Evolutionary conservation across 2,797 vertebrate genomes (phyloP).

Genomic region (Acrocephalus scirpaceus): DNA sequence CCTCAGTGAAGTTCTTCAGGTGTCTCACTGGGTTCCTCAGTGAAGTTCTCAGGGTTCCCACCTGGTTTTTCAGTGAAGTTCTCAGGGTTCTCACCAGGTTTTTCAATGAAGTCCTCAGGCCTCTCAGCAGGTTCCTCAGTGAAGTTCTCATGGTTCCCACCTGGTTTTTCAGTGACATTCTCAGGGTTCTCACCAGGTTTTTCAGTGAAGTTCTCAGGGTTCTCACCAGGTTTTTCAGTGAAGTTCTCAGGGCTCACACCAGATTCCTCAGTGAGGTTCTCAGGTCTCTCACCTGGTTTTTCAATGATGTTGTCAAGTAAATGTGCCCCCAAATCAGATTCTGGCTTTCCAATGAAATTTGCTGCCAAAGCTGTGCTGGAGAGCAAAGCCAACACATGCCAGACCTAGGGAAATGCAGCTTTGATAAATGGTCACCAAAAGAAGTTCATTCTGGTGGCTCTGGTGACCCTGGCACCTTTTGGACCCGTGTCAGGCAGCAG

Average conservation of each 20-base stretch:
- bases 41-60: not conserved
- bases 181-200: not conserved
- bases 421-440: not conserved
- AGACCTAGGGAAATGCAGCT: not conserved
- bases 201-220: accelerated
- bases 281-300: accelerated
- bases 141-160: not conserved
- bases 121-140: not conserved
- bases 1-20: not conserved
- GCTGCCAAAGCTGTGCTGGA: not conserved
- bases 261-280: no score
- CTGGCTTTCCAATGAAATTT: not conserved
- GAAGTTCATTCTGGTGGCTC: not conserved
- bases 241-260: accelerated
- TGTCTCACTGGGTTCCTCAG: accelerated
- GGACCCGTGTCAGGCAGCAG: not conserved
- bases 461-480: not conserved
- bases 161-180: not conserved
- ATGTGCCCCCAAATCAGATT: not conserved
- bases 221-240: not conserved
- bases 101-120: not conserved
- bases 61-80: not conserved
- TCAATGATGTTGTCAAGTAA: not conserved
- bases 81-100: not conserved
- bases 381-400: not conserved